These are phyloP conservation scores for Seriola dumerili DNA, from an alignment of 2,113 vertebrate genomes.

Conservation along the genomic window DNA sequence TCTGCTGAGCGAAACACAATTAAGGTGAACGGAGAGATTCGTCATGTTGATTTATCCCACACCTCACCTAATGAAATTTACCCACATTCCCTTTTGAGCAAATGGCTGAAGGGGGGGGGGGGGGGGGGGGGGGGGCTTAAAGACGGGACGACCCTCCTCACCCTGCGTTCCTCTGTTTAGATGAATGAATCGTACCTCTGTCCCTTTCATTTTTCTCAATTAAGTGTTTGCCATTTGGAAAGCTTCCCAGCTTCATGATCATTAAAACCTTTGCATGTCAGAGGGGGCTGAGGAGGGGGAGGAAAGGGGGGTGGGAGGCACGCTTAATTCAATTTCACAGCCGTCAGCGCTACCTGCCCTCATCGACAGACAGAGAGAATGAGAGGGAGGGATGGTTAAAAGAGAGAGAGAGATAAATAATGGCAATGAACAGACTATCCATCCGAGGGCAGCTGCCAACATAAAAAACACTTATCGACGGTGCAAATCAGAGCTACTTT, in stretches of 20 bases:
- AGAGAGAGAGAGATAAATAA: constrained; percentile 68
- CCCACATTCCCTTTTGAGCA: constrained; percentile 68
- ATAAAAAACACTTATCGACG: constrained; percentile 39
- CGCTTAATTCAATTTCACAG: constrained; percentile 78
- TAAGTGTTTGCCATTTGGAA: constrained; percentile 79
- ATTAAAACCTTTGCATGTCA: constrained; percentile 79
- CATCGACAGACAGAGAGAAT: constrained; percentile 58
- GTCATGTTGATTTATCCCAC: constrained; percentile 82
- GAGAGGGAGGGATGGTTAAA: constrained; percentile 52
- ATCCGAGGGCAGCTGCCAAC: constrained; percentile 43
- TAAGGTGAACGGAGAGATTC: constrained; percentile 73
- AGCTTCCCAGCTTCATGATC: constrained; percentile 77
- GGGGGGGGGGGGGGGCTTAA: constrained; percentile 48
- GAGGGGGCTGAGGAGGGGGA: constrained; percentile 40
- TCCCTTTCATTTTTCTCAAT: constrained; percentile 83
- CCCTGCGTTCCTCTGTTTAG: constrained; percentile 61
- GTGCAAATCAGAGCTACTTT: constrained; percentile 37
- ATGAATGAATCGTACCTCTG: constrained; percentile 76
- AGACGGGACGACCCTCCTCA: constrained; percentile 51
- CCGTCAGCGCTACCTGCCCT: constrained; percentile 63
- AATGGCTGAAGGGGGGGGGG: constrained; percentile 47
- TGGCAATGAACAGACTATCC: constrained; percentile 66
- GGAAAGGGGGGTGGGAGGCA: constrained; percentile 37
- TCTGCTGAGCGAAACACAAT: constrained; percentile 81
- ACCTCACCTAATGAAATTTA: constrained; percentile 79